Evolutionary conservation across 2,113 vertebrate genomes (phyloP).

Genomic region (Peromyscus polionotus): DNA sequence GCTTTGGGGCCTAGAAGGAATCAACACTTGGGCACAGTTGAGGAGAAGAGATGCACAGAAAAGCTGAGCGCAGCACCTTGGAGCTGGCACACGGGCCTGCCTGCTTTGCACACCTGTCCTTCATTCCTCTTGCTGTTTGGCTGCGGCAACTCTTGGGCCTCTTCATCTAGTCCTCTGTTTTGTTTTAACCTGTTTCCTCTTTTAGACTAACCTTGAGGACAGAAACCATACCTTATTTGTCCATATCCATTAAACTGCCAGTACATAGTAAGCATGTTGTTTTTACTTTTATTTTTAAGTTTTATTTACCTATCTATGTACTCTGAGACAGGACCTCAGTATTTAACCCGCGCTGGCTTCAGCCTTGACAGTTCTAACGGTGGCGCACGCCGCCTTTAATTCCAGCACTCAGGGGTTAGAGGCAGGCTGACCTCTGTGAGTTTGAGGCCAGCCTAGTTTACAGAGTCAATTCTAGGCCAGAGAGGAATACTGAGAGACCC

Average conservation of each 20-base stretch:
- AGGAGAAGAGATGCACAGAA: no score
- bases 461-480: background rate
- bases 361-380: background rate
- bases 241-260: background rate
- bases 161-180: background rate
- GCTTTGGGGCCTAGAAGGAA: background rate
- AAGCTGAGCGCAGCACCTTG: background rate
- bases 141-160: background rate
- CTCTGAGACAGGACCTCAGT: background rate
- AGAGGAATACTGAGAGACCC: background rate
- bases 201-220: background rate
- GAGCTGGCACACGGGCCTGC: background rate
- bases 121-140: background rate
- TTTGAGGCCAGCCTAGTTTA: background rate
- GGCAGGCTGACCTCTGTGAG: background rate
- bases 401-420: background rate
- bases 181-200: background rate
- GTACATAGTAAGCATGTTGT: background rate
- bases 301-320: background rate
- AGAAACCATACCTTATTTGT: background rate
- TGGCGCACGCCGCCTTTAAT: background rate
- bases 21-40: background rate
- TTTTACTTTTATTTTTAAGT: background rate
- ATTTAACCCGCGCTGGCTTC: background rate
- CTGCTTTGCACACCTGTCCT: background rate